Base-by-base conservation (phyloP, 2,888 invertebrate species). In the Diarsia rubi region DNA sequence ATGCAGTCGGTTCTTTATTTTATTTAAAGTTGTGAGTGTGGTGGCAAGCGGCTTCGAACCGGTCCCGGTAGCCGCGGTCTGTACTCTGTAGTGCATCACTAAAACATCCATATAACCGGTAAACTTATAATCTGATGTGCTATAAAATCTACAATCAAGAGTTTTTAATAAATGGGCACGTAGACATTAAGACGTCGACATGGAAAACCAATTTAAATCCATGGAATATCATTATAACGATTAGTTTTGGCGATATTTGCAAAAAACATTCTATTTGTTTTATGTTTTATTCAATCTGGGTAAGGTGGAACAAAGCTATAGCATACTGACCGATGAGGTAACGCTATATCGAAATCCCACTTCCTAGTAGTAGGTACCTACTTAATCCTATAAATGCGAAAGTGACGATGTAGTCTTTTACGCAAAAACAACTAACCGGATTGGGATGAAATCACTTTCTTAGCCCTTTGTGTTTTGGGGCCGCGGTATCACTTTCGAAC, bases 91-190 rank as follows among this genome's bases (percentile, higher is more conserved):
- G 66, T 83, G 82, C 84, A 85, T 85, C 87, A 91, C 91, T 92
- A 93, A 92, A 93, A 92, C 92, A 89, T 72, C 70, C 67, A 79
- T 88, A 91, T 91, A 94, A 94, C 94, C 92, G 93, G 93, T 93
- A 93, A 92, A 80, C 86, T 75, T 85, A 80, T 78, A 83, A 69
- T 69, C 52, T 45, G 54, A 60, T 69, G n/a, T 69, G 70, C 60
- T 67, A 71, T 79, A 74, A 68, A 79, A 73, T 71, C 54, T 71
- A 68, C 47, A 78, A 69, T 71, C 37, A 52, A 65, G 37, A 12
- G 24, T 49, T 49, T 75, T 64, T 16, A 64, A 71, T 49, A 60
- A 54, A 69, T 19, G 49, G 8, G 5, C 24, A 57, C 19, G 47
- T 60, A 9, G n/a, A 59, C n/a, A 21, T 31, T 16, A 5, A 37